phyloP scores from a whole-genome alignment of 1,140 invertebrate species.

The Drosophila miranda region DNA sequence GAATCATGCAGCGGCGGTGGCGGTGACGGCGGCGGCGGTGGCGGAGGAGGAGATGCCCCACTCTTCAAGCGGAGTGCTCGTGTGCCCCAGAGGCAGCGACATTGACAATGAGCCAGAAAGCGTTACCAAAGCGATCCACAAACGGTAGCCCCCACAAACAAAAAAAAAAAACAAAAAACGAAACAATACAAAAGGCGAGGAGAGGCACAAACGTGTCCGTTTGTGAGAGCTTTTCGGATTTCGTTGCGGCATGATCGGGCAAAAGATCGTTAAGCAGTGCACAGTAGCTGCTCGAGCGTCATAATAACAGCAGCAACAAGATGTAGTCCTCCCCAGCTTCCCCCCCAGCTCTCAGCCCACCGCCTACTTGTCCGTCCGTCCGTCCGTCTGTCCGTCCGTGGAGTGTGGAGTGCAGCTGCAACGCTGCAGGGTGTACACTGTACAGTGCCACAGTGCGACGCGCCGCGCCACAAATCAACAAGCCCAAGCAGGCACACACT shows the following conservation, averaged over 20 bases:
- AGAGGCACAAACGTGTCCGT: conserved; percentile 61
- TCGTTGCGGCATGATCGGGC: conserved; percentile 74
- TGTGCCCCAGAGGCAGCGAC: conserved; percentile 64
- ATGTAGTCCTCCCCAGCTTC: conserved; percentile 37
- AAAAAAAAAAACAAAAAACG: conserved; percentile 57
- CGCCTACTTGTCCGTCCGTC: conserved; percentile 40
- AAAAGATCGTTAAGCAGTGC: conserved; percentile 78
- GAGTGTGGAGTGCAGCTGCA: conserved; percentile 68
- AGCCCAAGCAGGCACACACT: conserved; percentile 24
- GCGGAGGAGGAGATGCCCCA: background rate
- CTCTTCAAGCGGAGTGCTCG: conserved; percentile 1
- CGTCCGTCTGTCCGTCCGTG: conserved; percentile 32
- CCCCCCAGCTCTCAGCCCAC: conserved; percentile 4
- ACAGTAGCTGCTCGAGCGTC: conserved; percentile 78
- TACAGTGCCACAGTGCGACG: conserved; percentile 54
- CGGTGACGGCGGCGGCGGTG: conserved; percentile 20
- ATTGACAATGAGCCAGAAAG: conserved; percentile 78
- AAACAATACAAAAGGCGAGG: conserved; percentile 27
- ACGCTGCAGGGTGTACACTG: conserved; percentile 75
- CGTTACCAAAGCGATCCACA: conserved; percentile 61
- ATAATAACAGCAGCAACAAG: conserved; percentile 80
- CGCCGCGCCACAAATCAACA: conserved; percentile 70
- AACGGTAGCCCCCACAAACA: conserved; percentile 68
- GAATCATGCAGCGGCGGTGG: conserved; percentile 57
- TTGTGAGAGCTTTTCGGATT: conserved; percentile 74